Evolutionary conservation across 2,888 invertebrate species (phyloP), one percentile per base, ranked within the genome.

Genomic region (Crioceris asparagi): DNA sequence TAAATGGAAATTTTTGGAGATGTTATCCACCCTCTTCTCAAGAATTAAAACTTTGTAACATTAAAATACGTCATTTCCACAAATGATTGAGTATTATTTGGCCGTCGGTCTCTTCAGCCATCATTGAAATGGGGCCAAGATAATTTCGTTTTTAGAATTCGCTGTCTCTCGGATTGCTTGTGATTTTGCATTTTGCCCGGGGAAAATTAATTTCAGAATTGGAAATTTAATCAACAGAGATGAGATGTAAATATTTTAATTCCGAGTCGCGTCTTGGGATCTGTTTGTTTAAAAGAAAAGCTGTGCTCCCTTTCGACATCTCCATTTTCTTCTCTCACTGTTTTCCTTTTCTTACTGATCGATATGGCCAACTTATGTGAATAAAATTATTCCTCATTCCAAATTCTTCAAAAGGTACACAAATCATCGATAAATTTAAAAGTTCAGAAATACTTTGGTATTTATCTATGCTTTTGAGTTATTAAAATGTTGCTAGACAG

Each of bases 11-110:
- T 64, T 3, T 15, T 59, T 59, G 57, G 59, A 59, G 55, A 60
- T 60, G 61, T 56, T 57, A 53, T 60, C n/a, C n/a, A n/a, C 12
- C 47, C 50, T 43, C 54, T 52, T 48, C 37, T 39, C 32, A 48
- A 50, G 62, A 62, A 62, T 62, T 61, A 61, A 61, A 62, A 62
- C 57, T 61, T 60, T 53, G 52, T 60, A 54, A 60, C 62, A 61
- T 62, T 61, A 60, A 62, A 61, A 61, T 64, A 57, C 61, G 60
- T 60, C 60, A 62, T 62, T 61, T 61, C 61, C 61, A 62, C 61
- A 60, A 62, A 62, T 62, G 62, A 64, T 62, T 61, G 62, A 62
- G 60, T 59, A 59, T 60, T 60, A 57, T 56, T 56, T n/a, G n/a
- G n/a, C 21, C 33, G 12, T 51, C 48, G 34, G 45, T n/a, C n/a